Evolutionary conservation across 1,140 invertebrate genomes (phyloP).

Genomic region (Heliconius melpomene): DNA sequence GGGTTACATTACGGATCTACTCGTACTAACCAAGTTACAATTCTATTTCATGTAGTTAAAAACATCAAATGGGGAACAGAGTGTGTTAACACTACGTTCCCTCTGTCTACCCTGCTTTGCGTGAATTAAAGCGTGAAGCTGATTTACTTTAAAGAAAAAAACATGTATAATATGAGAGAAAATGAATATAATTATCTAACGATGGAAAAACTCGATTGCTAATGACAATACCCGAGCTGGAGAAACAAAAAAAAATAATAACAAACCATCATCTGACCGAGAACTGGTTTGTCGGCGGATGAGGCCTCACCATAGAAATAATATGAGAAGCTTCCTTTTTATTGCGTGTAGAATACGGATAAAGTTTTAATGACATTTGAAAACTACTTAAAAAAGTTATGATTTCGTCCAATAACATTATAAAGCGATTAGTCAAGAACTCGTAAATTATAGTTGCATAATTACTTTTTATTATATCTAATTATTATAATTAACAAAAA

Average conservation of each 20-base stretch:
- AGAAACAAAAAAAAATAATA: slow-evolving; percentile 59
- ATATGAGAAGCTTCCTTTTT: slow-evolving; percentile 62
- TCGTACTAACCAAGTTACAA: slow-evolving; percentile 18
- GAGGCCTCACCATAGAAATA: slow-evolving; percentile 57
- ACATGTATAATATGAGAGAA: background rate
- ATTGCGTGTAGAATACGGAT: slow-evolving; percentile 48
- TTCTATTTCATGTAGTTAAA: too few species aligned
- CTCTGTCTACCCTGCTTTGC: too few species aligned
- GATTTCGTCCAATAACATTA: slow-evolving; percentile 7
- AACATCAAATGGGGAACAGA: too few species aligned
- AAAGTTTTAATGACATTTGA: slow-evolving; percentile 39
- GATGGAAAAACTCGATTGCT: slow-evolving; percentile 17
- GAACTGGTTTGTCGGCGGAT: slow-evolving; percentile 64
- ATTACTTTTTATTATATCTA: too few species aligned
- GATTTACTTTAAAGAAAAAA: too few species aligned
- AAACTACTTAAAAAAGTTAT: background rate
- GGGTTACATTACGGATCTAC: slow-evolving; percentile 33
- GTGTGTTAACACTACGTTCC: too few species aligned
- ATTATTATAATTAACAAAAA: too few species aligned
- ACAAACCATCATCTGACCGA: slow-evolving; percentile 69
- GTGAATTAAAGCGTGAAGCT: too few species aligned
- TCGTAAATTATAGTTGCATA: too few species aligned
- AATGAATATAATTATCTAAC: background rate
- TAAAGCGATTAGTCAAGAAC: background rate
- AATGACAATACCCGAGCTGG: slow-evolving; percentile 26